A percentile compares a stretch with the other conserved stretches of the same genome.
phyloP scores from a whole-genome alignment of 2,113 vertebrate species.

The Cebidichthys violaceus region DNA sequence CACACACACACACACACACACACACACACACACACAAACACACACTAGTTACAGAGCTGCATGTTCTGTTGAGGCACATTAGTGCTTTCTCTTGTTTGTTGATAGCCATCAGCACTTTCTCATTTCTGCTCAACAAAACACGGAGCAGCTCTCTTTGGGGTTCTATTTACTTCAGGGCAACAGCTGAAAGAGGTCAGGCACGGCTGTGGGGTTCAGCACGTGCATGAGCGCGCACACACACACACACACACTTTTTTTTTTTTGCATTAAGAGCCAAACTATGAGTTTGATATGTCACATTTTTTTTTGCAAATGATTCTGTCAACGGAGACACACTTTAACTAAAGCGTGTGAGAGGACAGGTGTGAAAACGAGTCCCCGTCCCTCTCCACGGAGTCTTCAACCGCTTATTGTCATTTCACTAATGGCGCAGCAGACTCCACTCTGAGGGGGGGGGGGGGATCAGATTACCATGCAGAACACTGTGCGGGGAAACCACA shows the following conservation, averaged over 20 bases:
- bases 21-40: slow-evolving; percentile 13
- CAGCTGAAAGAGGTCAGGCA: slow-evolving; percentile 71
- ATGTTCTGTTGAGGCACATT: slow-evolving; percentile 62
- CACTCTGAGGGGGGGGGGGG: slow-evolving; percentile 26
- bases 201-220: slow-evolving; percentile 54
- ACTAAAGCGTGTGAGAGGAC: neutral
- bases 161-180: slow-evolving; percentile 47
- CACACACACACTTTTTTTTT: neutral
- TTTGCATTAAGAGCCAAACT: neutral
- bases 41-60: slow-evolving; percentile 14
- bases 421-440: slow-evolving; percentile 56
- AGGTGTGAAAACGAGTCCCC: neutral
- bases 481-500: slow-evolving; percentile 2
- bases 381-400: slow-evolving; percentile 23
- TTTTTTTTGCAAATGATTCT: neutral
- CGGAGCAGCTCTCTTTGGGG: slow-evolving; percentile 36
- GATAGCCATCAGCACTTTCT: slow-evolving; percentile 78
- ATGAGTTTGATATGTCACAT: neutral
- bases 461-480: slow-evolving; percentile 56
- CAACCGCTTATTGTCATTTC: slow-evolving; percentile 62
- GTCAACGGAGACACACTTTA: neutral
- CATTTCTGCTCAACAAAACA: slow-evolving; percentile 69
- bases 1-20: slow-evolving; percentile 9
- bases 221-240: neutral
- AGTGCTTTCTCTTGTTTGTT: slow-evolving; percentile 67